Percentiles rank a stretch among this genome's conserved stretches.
These are phyloP conservation scores for Noturus placidus DNA, from an alignment of 2,113 vertebrate species.

Conservation along the genomic window DNA sequence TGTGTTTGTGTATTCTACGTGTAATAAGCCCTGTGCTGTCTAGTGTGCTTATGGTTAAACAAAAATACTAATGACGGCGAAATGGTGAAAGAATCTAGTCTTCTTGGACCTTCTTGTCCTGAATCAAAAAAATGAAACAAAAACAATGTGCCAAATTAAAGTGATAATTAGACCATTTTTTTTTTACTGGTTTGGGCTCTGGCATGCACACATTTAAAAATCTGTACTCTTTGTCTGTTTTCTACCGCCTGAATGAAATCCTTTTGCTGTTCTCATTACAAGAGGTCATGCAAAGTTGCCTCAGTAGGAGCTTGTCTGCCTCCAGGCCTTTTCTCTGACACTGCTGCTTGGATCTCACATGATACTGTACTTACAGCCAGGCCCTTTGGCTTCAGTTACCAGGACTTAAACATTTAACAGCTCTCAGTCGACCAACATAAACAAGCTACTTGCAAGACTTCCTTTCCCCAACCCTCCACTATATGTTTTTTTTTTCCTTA, in stretches of 20 bases:
- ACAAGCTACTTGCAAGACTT: conserved; percentile 42
- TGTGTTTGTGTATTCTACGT: conserved; percentile 17
- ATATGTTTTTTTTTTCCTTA: conserved; percentile 18
- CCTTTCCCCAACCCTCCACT: neutral
- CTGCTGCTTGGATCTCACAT: conserved; percentile 50
- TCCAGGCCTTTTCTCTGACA: conserved; percentile 51
- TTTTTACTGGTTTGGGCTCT: conserved; percentile 51
- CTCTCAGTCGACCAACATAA: conserved; percentile 52
- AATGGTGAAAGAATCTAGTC: neutral
- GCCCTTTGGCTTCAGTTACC: conserved; percentile 51
- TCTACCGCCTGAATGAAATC: conserved; percentile 50
- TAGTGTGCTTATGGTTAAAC: neutral
- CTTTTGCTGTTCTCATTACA: conserved; percentile 65
- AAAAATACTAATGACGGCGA: neutral
- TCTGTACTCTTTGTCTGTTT: conserved; percentile 61
- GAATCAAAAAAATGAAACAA: neutral
- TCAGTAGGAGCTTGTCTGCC: conserved; percentile 57
- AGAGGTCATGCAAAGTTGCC: conserved; percentile 69
- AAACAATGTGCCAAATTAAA: neutral
- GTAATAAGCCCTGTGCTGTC: conserved; percentile 5
- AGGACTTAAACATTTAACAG: conserved; percentile 56
- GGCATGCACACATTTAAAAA: conserved; percentile 57
- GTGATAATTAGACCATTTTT: conserved; percentile 1
- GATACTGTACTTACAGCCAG: conserved; percentile 50
- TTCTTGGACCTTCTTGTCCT: neutral